A percentile compares a stretch with the other conserved stretches of the same genome.
Conservation (phyloP, 1,140 invertebrate species). For the Cydia fagiglandana region DNA sequence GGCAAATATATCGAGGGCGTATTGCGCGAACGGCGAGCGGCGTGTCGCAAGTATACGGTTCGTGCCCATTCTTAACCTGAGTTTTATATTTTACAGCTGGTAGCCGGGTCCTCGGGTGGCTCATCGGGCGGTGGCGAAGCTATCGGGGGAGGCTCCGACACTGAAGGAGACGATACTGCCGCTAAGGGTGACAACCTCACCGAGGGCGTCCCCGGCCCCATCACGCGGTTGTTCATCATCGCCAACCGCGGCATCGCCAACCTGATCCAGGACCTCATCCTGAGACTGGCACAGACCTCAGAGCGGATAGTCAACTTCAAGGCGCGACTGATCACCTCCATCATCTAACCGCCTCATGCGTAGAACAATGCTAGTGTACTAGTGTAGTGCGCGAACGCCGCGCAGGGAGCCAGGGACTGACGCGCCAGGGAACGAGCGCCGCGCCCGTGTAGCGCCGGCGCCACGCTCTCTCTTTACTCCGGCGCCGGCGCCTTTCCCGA, state of each 20-base stretch:
- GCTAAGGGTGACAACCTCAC: constrained; percentile 82
- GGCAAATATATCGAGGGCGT: constrained; percentile 15
- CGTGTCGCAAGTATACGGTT: constrained; percentile 12
- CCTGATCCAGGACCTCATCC: constrained; percentile 90
- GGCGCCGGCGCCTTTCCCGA: background rate
- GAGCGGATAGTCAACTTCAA: constrained; percentile 95
- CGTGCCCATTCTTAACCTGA: constrained; percentile 5
- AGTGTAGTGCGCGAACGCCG: constrained; percentile 13
- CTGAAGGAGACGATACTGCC: constrained; percentile 77
- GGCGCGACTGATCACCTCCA: constrained; percentile 91
- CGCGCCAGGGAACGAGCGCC: constrained; percentile 3
- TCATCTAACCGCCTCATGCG: constrained; percentile 83
- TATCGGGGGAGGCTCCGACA: constrained; percentile 79
- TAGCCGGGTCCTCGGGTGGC: constrained; percentile 87
- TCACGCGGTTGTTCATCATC: constrained; percentile 90
- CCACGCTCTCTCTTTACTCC: constrained; percentile 2
- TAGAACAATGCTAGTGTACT: constrained; percentile 49
- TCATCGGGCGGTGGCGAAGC: constrained; percentile 81
- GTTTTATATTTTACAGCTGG: constrained; percentile 80
- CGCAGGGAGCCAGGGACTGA: constrained; percentile 11
- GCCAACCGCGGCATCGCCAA: constrained; percentile 91
- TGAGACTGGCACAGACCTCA: constrained; percentile 91
- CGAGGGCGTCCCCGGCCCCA: constrained; percentile 90
- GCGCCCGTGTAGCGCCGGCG: background rate
- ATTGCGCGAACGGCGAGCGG: constrained; percentile 13